These are phyloP conservation scores for Lasioglossum vierecki DNA, from an alignment of 2,888 invertebrate species.

Conservation along the genomic window DNA sequence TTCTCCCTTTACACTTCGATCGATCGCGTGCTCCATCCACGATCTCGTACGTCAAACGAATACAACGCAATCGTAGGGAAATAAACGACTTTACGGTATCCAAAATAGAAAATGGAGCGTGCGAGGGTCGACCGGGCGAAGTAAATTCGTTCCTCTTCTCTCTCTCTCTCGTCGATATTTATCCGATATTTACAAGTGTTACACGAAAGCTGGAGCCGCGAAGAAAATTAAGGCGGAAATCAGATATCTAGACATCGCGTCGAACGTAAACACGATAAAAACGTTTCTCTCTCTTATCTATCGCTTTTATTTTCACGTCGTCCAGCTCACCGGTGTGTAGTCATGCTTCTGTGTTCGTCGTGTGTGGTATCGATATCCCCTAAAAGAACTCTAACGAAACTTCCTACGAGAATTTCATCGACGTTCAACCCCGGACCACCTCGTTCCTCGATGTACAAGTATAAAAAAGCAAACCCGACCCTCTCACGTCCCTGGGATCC, in stretches of 20 bases:
- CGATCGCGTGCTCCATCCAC: neutral
- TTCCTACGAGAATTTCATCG: slow-evolving; percentile 39
- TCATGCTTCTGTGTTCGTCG: neutral
- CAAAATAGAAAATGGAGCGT: slow-evolving; percentile 9
- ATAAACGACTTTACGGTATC: neutral
- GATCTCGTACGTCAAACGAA: neutral
- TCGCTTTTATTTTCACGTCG: slow-evolving; percentile 16
- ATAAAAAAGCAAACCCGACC: slow-evolving; percentile 58
- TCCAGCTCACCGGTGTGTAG: slow-evolving; percentile 20
- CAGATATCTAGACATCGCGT: slow-evolving; percentile 15
- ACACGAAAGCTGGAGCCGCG: slow-evolving; percentile 16
- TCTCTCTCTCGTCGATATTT: slow-evolving; percentile 1
- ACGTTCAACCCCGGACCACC: neutral
- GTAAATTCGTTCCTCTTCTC: slow-evolving; percentile 4
- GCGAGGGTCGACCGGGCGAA: neutral
- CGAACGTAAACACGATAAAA: slow-evolving; percentile 21
- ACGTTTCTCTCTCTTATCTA: neutral
- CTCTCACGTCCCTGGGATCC: slow-evolving; percentile 19
- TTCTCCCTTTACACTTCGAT: neutral
- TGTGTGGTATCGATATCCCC: slow-evolving; percentile 12
- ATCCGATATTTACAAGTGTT: slow-evolving; percentile 16
- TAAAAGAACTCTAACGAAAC: slow-evolving; percentile 22
- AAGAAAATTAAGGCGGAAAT: slow-evolving; percentile 58
- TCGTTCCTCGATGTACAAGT: slow-evolving; percentile 40
- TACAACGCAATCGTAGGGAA: slow-evolving; percentile 1